These are phyloP conservation scores for Pyrocoelia pectoralis DNA, from an alignment of 2,888 invertebrate genomes.

Conservation along the genomic window DNA sequence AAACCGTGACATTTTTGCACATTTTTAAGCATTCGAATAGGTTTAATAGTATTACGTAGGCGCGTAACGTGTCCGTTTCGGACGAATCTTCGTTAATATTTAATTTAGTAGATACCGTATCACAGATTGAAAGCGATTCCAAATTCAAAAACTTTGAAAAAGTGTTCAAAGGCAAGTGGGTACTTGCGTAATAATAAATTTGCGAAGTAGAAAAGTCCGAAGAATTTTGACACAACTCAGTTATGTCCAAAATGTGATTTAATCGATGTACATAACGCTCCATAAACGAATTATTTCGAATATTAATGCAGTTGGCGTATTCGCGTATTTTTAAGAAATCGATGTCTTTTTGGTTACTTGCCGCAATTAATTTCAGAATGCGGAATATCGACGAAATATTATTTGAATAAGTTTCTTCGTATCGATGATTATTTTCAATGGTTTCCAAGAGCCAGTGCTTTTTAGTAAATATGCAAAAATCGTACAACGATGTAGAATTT, in stretches of 20 bases:
- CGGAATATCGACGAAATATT: conserved; percentile 29
- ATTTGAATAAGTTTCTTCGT: conserved; percentile 35
- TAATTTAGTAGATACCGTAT: conserved; percentile 39
- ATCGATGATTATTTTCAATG: conserved; percentile 41
- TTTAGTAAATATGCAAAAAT: conserved; percentile 51
- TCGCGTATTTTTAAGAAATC: conserved; percentile 34
- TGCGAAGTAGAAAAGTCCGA: conserved; percentile 33
- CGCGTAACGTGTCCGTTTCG: conserved; percentile 59
- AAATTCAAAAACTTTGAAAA: conserved; percentile 46
- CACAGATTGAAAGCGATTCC: conserved; percentile 31
- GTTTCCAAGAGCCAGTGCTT: conserved; percentile 55
- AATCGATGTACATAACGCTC: conserved; percentile 21
- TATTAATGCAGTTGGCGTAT: background rate
- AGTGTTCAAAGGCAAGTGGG: conserved; percentile 44
- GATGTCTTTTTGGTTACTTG: conserved; percentile 44
- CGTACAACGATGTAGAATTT: conserved; percentile 49
- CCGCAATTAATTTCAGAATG: conserved; percentile 46
- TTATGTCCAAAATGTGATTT: conserved; percentile 42
- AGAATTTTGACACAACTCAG: conserved; percentile 47
- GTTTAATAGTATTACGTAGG: conserved; percentile 63
- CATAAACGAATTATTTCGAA: conserved; percentile 14
- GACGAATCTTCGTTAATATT: conserved; percentile 38
- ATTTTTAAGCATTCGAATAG: conserved; percentile 62
- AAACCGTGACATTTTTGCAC: conserved; percentile 15
- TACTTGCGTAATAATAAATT: conserved; percentile 37